A percentile compares a stretch with the other conserved stretches of the same genome.
phyloP scores from a whole-genome alignment of 1,140 invertebrate genomes.

The Drosophila subpulchrella region DNA sequence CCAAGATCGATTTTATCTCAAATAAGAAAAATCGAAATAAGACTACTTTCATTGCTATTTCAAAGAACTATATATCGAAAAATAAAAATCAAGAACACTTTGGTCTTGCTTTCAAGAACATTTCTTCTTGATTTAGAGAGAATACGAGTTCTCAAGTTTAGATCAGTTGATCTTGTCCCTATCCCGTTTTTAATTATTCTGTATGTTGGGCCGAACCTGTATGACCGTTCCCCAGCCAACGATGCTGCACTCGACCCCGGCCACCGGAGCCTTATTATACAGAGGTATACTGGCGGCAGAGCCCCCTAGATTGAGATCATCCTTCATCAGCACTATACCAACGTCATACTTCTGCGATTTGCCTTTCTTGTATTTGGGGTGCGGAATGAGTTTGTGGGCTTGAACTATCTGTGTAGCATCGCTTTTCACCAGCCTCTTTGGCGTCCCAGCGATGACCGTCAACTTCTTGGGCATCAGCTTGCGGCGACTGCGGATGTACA shows the following conservation, averaged over 20 bases:
- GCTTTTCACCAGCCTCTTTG: constrained; percentile 30
- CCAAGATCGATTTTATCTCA: too few species aligned
- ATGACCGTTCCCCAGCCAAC: constrained; percentile 69
- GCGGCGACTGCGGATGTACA: background rate
- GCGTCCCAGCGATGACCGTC: constrained; percentile 46
- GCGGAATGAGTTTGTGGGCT: constrained; percentile 20
- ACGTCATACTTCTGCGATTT: constrained; percentile 30
- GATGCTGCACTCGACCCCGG: constrained; percentile 37
- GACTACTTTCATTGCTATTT: too few species aligned
- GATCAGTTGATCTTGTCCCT: too few species aligned
- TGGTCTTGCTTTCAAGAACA: too few species aligned
- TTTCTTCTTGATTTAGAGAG: too few species aligned
- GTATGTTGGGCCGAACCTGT: constrained; percentile 28
- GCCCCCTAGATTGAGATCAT: background rate
- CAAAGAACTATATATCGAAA: too few species aligned
- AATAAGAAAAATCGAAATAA: too few species aligned
- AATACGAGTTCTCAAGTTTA: too few species aligned
- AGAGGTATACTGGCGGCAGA: constrained; percentile 14
- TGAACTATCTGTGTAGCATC: constrained; percentile 11
- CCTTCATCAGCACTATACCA: constrained; percentile 35
- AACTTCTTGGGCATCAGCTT: constrained; percentile 1
- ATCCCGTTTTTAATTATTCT: too few species aligned
- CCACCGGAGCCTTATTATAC: background rate
- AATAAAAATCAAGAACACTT: too few species aligned
- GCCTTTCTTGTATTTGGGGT: constrained; percentile 32